Base-by-base conservation (phyloP, 2,797 vertebrate genomes). In the Salarias fasciatus region DNA sequence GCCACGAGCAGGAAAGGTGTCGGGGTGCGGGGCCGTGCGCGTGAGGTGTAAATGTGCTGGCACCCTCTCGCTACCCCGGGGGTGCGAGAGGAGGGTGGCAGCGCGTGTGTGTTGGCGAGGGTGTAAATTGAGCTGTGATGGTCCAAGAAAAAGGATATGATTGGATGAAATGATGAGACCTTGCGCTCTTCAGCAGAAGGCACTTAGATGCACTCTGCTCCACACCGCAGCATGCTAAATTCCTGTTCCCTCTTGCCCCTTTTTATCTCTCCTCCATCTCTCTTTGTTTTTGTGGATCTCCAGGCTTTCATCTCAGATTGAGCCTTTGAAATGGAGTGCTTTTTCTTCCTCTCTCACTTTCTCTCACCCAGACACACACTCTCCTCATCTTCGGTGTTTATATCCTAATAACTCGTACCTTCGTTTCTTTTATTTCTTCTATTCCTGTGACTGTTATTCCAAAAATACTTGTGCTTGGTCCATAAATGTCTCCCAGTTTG, bases 41-140 rank as follows among this genome's bases (percentile, higher is more conserved):
- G 52, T 48, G 72, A 91, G 87, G 91, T 92, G 92, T 88, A 90
- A 93, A 93, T 91, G 85, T 72, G 80, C 84, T 82, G 78, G 72
- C 83, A 83, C 85, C 86, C 79, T 69, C 79, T 80, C 71, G 12
- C 76, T 81, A 76, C 79, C 85, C 85, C 69, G 41, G 36, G 71
- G 85, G 86, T 85, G 88, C 53, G 65, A 89, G 79, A 87, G 69
- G 58, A 80, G 77, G 68, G 35, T 76, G 79, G 54, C 7, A 1
- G 69, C 28, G 50, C 9, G 46, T 30, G 47, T 65, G 79, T 64
- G 78, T 69, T 75, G 63, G 75, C 43, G 28, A 80, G 83, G 85
- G 91, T 93, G 91, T 91, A 92, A 93, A 93, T 93, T 91, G 88
- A 92, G 87, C 86, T 71, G 72, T 85, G 70, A 83, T 77, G 82